Base-by-base conservation (phyloP, 1,140 invertebrate genomes). In the Pseudoatta argentina region DNA sequence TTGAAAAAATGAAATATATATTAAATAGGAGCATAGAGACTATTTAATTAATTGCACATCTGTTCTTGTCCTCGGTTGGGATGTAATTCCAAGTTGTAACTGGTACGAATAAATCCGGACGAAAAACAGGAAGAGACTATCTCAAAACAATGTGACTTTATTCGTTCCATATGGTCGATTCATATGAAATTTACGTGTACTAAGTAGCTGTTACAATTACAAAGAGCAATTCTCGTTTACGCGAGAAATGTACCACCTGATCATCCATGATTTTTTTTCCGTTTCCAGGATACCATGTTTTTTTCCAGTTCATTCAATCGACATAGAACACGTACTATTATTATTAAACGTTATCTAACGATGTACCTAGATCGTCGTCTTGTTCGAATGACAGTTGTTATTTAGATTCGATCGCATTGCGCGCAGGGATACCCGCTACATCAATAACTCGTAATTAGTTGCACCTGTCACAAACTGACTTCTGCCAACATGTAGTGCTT, bases 101-200 rank as follows among this genome's bases (percentile, higher is more conserved):
- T 4, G 21, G 48, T 75, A 57, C 66, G 3, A 66, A 53, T 51
- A 34, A 34, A 21, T 0, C 2, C 44, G 14, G 8, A 78, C 7
- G 18, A 21, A 78, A 55, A 34, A 61, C 16, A 34, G 44, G 6
- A 7, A 18, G 39, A 72, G 16, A 51, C 44, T 27, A 71, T 71
- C 57, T 89, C 67, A 88, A 89, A 89, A 89, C 87, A 89, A 89
- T 88, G 86, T 89, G 78, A 87, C 53, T 91, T 89, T 91, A 86
- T 89, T 89, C 81, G 53, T 88, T 88, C 86, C 86, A 86, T 89
- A 87, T 81, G 88, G 79, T 91, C 89, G 87, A 81, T 89, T 91
- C 86, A 91, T 91, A 89, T 82, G 89, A 89, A 91, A 91, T 91
- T 89, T 89, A 87, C 87, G 88, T 88, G 86, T 89, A 79, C 88